Base-by-base conservation (phyloP, 2,797 vertebrate genomes). In the Serranus cabrilla region DNA sequence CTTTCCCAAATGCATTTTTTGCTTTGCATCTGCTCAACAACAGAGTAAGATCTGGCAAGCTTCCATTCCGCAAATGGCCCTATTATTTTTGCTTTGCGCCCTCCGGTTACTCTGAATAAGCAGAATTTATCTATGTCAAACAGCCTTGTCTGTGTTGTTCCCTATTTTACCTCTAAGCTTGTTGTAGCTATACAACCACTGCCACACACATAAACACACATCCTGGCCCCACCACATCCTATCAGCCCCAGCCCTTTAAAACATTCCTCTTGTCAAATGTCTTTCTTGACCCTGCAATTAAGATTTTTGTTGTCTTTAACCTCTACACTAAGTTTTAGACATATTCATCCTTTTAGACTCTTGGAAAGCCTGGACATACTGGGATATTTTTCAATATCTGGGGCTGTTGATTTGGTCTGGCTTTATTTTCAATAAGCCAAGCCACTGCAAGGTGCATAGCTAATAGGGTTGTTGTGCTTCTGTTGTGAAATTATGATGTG, bases 111-210 rank as follows among this genome's bases (percentile, higher is more conserved):
- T 92, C 83, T 90, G 87, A 94, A 93, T 91, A 91, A 92, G 91
- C 86, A 82, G 85, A 91, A 94, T 95, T 94, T 94, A 94, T 94
- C 94, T 93, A 74, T 90, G 92, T 92, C 89, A 91, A 85, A 89
- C 91, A 92, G 90, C 85, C 83, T 82, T 61, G 78, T 89, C 87
- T 91, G 84, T 83, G 89, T 83, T 81, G 70, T 82, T 87, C 65
- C 65, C 82, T 72, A 49, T 82, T 87, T 79, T 84, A 76, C 75
- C 66, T 78, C 77, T 82, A 76, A 12, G 10, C 71, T 75, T 70
- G 67, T 74, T 83, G 50, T 43, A 40, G 65, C 73, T 47, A 42
- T 50, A 66, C 64, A 34, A 49, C 51, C 63, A 25, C 61, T 21
- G 40, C 73, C 71, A 56, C 77, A 66, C 83, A 84, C 82, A 75